Evolutionary conservation across 2,888 invertebrate genomes (phyloP), one percentile per base, ranked within the genome.

Genomic region (Ormyrus rosae): DNA sequence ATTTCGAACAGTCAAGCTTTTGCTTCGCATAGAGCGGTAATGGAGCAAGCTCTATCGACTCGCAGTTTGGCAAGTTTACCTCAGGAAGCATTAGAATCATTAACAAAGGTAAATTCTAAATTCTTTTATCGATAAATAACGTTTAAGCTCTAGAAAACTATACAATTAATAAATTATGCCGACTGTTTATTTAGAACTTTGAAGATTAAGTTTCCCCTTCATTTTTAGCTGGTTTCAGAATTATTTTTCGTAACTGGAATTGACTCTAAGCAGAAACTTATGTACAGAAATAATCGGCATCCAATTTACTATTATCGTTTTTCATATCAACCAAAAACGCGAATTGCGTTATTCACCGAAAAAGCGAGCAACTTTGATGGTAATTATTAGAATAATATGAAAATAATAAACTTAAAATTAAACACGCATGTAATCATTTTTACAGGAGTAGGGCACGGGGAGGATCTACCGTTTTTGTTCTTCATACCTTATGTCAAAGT

Each of bases 291-390:
- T 5, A 79, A 79, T 64, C n/a, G 51, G 9, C 10, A 68, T n/a
- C 79, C 79, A 0, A 63, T 79, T n/a, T 79, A 69, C 50, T 79
- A 79, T 45, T 79, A 79, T 50, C 61, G 56, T 0, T 79, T 73
- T 61, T 58, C 73, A 8, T 72, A 51, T 67, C 46, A 78, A 34
- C n/a, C 64, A 8, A 53, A 34, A 6, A 13, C 19, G 10, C 9
- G 3, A 10, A 46, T 45, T 4, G n/a, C 2, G n/a, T n/a, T 6
- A 7, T 10, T 19, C 34, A 10, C 45, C 5, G 8, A 64, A 50
- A 6, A 1, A 48, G 9, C n/a, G 34, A 11, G 10, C 2, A 19
- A 19, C 1, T 19, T 50, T 46, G 5, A 3, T 8, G 50, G n/a
- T 65, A 65, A 65, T 50, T 48, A 2, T 65, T 8, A 5, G 6